Conservation (phyloP, 2,113 vertebrate species). For the Mormyrus iriodes region DNA sequence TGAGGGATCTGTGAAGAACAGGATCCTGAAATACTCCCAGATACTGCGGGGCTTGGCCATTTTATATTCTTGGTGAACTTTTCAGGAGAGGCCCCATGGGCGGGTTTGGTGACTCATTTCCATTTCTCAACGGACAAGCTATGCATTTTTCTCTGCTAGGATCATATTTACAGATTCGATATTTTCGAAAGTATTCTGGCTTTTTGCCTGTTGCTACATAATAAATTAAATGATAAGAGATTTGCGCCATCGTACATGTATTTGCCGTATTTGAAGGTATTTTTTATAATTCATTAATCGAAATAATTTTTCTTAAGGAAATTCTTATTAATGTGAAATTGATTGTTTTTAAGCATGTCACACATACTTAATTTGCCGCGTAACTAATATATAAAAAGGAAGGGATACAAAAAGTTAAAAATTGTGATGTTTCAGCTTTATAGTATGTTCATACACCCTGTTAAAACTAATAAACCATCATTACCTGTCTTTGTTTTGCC, state of each 20-base stretch:
- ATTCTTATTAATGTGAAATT: neutral
- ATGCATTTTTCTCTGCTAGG: neutral
- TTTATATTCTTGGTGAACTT: slow-evolving; percentile 17
- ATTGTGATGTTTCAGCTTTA: neutral
- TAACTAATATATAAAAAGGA: neutral
- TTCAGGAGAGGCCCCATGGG: neutral
- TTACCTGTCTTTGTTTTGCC: neutral
- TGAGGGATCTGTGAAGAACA: neutral
- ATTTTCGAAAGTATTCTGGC: neutral
- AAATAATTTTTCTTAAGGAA: neutral
- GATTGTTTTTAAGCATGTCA: neutral
- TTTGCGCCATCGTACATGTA: neutral
- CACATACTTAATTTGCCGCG: neutral
- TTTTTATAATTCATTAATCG: neutral
- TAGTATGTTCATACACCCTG: neutral
- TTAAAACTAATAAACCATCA: neutral
- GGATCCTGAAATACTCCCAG: neutral
- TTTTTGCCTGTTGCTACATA: neutral
- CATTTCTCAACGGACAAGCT: neutral
- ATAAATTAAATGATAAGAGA: neutral
- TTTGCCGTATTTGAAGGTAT: neutral
- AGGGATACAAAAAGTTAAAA: neutral
- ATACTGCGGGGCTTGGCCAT: neutral
- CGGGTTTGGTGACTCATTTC: slow-evolving; percentile 20
- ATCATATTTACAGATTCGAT: neutral